Evolutionary conservation across 2,888 invertebrate genomes (phyloP), one percentile per base, ranked within the genome.

Genomic region (Phaonia tiefii): DNA sequence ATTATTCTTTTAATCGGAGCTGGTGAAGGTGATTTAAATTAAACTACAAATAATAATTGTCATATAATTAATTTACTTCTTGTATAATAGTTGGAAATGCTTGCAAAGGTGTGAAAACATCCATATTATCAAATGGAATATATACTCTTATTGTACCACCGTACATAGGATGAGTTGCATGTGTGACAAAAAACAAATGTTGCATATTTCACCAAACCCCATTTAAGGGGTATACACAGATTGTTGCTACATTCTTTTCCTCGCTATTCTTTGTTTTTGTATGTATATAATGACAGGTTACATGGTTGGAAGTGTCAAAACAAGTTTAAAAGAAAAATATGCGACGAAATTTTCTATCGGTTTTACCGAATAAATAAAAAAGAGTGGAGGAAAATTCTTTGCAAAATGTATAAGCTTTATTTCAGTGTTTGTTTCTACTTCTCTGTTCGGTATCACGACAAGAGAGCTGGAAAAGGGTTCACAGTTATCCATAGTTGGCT

Each of bases 281-380:
- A 42, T 67, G 39, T 42, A 17, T 8, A 31, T 58, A 81, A 75
- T 78, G 78, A 75, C 80, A 81, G 75, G 78, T 75, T 75, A 81
- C 80, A 81, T 78, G 78, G 78, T 78, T 78, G 78, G 78, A 75
- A 81, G 60, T 78, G 78, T 78, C 78, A 72, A 72, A 77, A 78
- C 70, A 58, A 65, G 46, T 81, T 71, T 67, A 51, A 20, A 60
- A 70, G 15, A 58, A 77, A 76, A 49, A 65, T 7, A 46, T 71
- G 46, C 54, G 5, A 56, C 7, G 25, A 22, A 11, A 20, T 54
- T 25, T 58, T 58, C 15, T 37, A 54, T n/a, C n/a, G 54, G 17
- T 25, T 71, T 60, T 25, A 25, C 25, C 42, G 49, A 66, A 31
- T 0, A 51, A 39, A 31, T 42, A 13, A 63, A 63, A 39, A 20